Base-by-base conservation (phyloP, 2,113 vertebrate genomes). In the human (Homo sapiens) region DNA sequence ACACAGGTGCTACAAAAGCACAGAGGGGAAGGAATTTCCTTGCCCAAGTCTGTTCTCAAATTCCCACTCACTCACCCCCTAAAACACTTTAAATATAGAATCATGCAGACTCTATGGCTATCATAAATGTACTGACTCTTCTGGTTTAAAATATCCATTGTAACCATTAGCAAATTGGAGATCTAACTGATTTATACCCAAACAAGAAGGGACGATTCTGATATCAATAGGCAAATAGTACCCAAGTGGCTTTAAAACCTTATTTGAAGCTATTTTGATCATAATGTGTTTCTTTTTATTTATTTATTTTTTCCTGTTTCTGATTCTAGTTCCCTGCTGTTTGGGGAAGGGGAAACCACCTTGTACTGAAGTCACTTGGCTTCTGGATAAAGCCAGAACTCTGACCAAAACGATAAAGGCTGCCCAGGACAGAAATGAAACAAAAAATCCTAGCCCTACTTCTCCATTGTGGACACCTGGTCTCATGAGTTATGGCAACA, bases 371-470 rank as follows among this genome's bases (percentile, higher is more conserved):
- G 88, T 94, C 64, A 70, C 2, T 0, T 94, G 79, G 66, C 81
- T 93, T 94, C 70, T 66, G 78, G 52, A 90, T 80, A 96, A 87
- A 93, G 70, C 18, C 55, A 82, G 61, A 97, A 84, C n/a, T 93
- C 45, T 90, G 35, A 93, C 32, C 72, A 76, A 89, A 95, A 92
- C 32, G 79, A 52, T 73, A 88, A 81, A 20, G 32, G 5, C 18
- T 91, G 6, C 35, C 64, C 45, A 82, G 78, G 40, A 66, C 59
- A 83, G 78, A 84, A 27, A 70, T 27, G 68, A 43, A 80, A 93
- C 52, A 89, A 81, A 94, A 96, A 85, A 45, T 6, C 6, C 30
- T 45, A 90, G 52, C 48, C 57, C 68, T 95, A 17, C 4, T 90
- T 93, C 70, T 96, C 22, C 7, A 12, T 52, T 72, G 48, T 68